These are phyloP conservation scores for Tricholaema leucomelas DNA, from an alignment of 2,113 vertebrate genomes.

Conservation along the genomic window DNA sequence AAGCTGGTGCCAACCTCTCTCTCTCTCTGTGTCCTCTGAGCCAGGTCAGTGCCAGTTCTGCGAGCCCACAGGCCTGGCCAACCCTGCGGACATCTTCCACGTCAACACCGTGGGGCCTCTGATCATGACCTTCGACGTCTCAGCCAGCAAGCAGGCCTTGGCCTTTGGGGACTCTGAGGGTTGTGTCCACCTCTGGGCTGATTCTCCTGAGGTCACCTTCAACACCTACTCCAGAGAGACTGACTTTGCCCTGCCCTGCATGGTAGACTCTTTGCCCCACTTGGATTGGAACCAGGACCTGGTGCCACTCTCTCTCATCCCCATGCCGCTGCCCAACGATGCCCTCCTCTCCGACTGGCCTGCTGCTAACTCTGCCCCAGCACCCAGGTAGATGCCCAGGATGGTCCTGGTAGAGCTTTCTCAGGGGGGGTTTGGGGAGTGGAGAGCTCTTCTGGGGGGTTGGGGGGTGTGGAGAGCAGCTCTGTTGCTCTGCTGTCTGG, in stretches of 20 bases:
- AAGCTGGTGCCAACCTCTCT: neutral
- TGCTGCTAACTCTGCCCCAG: slow-evolving; percentile 79
- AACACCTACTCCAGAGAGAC: slow-evolving; percentile 95
- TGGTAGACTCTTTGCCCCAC: slow-evolving; percentile 91
- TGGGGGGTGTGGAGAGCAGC: too few species aligned
- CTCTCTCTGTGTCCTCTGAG: neutral
- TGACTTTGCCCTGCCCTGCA: slow-evolving; percentile 91
- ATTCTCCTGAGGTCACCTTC: slow-evolving; percentile 89
- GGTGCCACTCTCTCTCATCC: slow-evolving; percentile 91
- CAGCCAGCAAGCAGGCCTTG: slow-evolving; percentile 92
- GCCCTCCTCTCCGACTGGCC: slow-evolving; percentile 92
- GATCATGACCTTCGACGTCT: slow-evolving; percentile 96
- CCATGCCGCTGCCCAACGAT: slow-evolving; percentile 90
- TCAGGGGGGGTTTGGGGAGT: too few species aligned
- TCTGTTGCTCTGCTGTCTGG: neutral
- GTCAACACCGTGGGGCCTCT: slow-evolving; percentile 95
- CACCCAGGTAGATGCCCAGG: slow-evolving; percentile 81
- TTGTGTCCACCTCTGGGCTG: slow-evolving; percentile 94
- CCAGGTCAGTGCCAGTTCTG: slow-evolving; percentile 98
- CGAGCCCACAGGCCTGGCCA: slow-evolving; percentile 95
- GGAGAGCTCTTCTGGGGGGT: too few species aligned
- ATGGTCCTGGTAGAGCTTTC: accelerated
- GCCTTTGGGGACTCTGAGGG: slow-evolving; percentile 96
- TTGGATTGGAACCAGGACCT: slow-evolving; percentile 97
- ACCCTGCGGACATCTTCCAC: slow-evolving; percentile 92